phyloP scores from a whole-genome alignment of 2,113 vertebrate species.

The Zosterops borbonicus region DNA sequence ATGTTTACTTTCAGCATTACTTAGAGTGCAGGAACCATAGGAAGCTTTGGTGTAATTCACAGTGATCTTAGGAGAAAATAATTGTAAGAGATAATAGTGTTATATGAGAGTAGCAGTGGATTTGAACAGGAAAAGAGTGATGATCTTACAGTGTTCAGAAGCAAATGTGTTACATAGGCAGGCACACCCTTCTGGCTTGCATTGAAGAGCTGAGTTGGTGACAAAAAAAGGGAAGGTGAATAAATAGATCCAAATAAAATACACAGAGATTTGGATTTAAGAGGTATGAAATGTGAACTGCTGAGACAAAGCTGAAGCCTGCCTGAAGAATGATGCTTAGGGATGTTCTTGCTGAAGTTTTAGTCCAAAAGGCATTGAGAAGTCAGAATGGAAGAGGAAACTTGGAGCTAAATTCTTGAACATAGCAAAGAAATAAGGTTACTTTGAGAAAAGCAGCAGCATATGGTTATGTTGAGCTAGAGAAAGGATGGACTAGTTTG shows the following conservation, averaged over 20 bases:
- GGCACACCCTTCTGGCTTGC: not conserved
- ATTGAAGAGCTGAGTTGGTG: not conserved
- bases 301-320: not conserved
- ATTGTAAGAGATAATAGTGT: fast-evolving
- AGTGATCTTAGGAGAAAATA: not conserved
- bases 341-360: not conserved
- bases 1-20: not conserved
- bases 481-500: not conserved
- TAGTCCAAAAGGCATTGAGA: not conserved
- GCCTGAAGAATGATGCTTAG: not conserved
- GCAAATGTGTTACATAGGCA: not conserved
- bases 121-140: not conserved
- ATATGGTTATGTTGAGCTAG: not conserved
- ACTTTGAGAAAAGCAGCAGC: not conserved
- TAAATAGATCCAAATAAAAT: not conserved
- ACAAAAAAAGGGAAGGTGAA: not conserved
- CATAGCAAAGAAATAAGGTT: not conserved
- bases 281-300: not conserved
- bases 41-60: not conserved
- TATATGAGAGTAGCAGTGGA: not conserved
- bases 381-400: not conserved
- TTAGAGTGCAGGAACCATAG: not conserved
- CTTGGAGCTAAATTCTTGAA: not conserved
- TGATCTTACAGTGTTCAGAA: not conserved
- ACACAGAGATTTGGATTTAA: not conserved